Conservation (phyloP, 2,888 invertebrate genomes). For the Tineola bisselliella region DNA sequence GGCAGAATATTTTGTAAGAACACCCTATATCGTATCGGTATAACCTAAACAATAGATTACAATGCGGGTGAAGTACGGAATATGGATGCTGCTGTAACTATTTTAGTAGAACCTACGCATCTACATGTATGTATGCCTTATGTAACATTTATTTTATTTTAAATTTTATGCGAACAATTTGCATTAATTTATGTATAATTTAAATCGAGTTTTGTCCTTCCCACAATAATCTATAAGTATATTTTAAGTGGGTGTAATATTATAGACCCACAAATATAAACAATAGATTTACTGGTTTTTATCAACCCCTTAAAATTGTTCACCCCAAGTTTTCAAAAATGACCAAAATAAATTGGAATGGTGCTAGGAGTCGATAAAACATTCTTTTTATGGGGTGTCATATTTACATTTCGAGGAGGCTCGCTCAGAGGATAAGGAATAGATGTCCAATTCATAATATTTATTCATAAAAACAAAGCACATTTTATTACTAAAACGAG, state of each 20-base stretch:
- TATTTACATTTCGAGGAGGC: conserved; percentile 62
- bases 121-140: neutral
- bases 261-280: neutral
- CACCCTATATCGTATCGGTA: conserved; percentile 29
- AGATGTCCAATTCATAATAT: neutral
- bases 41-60: conserved; percentile 62
- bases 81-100: neutral
- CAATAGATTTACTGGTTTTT: neutral
- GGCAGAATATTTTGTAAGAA: conserved; percentile 63
- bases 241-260: neutral
- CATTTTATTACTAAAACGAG: neutral
- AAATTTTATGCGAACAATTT: neutral
- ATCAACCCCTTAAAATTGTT: conserved; percentile 58
- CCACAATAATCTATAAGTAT: neutral
- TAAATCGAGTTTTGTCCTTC: no score
- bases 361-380: conserved; percentile 63
- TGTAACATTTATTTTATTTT: neutral
- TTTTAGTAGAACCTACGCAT: neutral
- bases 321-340: conserved; percentile 64
- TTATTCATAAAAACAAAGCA: neutral
- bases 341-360: conserved; percentile 67
- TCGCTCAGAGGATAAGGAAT: conserved; percentile 34
- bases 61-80: conserved; percentile 31
- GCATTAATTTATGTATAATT: neutral
- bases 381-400: conserved; percentile 67